A percentile compares a stretch with the other conserved stretches of the same genome.
phyloP scores from a whole-genome alignment of 2,888 invertebrate species.

The Hydropsyche betteni region DNA sequence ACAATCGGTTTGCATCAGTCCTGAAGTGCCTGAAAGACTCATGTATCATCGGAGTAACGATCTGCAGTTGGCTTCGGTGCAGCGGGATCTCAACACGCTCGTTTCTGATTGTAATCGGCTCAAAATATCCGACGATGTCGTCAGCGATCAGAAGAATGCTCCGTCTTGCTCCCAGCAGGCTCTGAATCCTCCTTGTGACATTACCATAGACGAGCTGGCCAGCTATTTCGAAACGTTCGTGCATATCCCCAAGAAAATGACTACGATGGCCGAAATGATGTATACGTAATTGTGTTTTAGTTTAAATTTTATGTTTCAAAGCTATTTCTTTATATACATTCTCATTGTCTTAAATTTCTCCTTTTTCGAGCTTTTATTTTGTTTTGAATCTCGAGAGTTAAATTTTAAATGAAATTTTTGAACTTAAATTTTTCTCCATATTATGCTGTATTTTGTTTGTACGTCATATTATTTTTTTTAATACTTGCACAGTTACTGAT shows the following conservation, averaged over 20 bases:
- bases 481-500: no score
- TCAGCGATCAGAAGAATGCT: conserved; percentile 42
- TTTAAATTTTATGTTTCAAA: not conserved
- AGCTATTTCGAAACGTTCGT: conserved; percentile 95
- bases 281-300: conserved; percentile 74
- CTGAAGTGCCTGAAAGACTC: not conserved
- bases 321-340: no score
- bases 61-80: conserved; percentile 21
- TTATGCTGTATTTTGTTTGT: no score
- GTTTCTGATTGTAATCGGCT: conserved; percentile 46
- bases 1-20: not conserved
- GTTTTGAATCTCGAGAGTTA: no score
- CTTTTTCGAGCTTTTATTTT: no score
- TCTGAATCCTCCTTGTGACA: conserved; percentile 78
- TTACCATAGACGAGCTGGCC: conserved; percentile 93
- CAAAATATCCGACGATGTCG: conserved; percentile 41
- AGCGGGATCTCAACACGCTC: conserved; percentile 45
- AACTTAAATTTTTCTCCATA: no score
- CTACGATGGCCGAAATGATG: conserved; percentile 98
- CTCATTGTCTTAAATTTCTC: no score
- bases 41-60: not conserved
- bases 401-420: no score
- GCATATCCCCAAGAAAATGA: conserved; percentile 98
- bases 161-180: conserved; percentile 83
- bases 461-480: no score